Evolutionary conservation across 2,797 vertebrate genomes (phyloP), one percentile per base, ranked within the genome.

Genomic region (Notoglanidium macrostoma): DNA sequence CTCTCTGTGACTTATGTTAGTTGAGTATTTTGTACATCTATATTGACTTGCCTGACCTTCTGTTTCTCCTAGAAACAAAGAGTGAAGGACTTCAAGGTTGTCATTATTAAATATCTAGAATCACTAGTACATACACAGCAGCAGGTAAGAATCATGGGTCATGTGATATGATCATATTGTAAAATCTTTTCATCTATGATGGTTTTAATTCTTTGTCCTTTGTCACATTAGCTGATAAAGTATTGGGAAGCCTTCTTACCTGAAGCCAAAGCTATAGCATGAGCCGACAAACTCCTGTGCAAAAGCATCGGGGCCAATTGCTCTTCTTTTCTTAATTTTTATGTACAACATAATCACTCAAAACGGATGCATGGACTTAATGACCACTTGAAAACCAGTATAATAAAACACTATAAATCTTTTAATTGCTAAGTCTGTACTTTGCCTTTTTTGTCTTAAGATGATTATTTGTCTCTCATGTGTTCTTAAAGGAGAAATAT

Each of bases 201-300:
- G 7, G 8, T 40, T 23, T 76, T 57, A 44, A 11, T 9, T 51
- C 4, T 74, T 85, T 82, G 57, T 57, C n/a, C 46, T 76, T 21
- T 72, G 89, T 86, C 90, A 70, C 90, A 90, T 70, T 95, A 99
- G 98, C 96, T 98, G 90, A 98, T 99, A 92, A 99, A 99, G 93
- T 99, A 98, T 93, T 99, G 98, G 98, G 98, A 99, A 90, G 97
- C 97, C 89, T 99, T 99, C 94, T 94, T 99, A 93, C 98, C 98
- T 61, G 98, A 99, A 95, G 98, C 98, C 94, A 99, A 99, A 97
- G 97, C 98, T 90, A 98, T 99, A 91, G 98, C 97, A 89, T 99
- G 95, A 95, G 93, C 91, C 87, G 91, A 94, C 90, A 91, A 51
- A 61, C 55, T 83, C 77, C 77, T 68, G 19, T 32, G 63, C 35